Base-by-base conservation (phyloP, 35 echinoderm and acorn worm species). In the Anneissia japonica region DNA sequence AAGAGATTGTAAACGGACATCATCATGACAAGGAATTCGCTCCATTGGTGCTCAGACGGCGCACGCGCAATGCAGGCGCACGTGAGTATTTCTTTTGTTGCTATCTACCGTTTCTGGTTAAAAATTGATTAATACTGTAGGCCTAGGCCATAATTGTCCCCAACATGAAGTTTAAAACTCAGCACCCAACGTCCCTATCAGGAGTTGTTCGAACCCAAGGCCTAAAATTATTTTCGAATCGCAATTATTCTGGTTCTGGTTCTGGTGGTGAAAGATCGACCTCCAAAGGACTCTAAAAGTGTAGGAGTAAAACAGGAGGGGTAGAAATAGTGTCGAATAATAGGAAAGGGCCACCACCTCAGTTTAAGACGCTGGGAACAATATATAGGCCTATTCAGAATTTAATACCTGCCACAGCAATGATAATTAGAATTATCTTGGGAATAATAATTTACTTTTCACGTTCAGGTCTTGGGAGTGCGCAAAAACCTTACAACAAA, bases 61-160 rank as follows among this genome's bases (percentile, higher is more conserved):
- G 91, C 74, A 93, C 91, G 9, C 82, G 91, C 0, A 83, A 88
- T 80, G 82, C 75, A 19, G 82, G 77, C 10, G 38, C 76, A 80
- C 46, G 89, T 91, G 76, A 80, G 83, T 74, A 3, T 34, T 36
- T 3, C 45, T 39, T 46, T 30, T 83, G 4, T n/a, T n/a, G n/a
- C n/a, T n/a, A n/a, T n/a, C n/a, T n/a, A n/a, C n/a, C n/a, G n/a
- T n/a, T n/a, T n/a, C n/a, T n/a, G n/a, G n/a, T n/a, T n/a, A n/a
- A n/a, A n/a, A n/a, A n/a, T n/a, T n/a, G n/a, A 13, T 14, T 31
- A 0, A 78, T 14, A 78, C 17, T 33, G 34, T 26, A 81, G n/a
- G 13, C 6, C 37, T n/a, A 36, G 37, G 2, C 29, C 80, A 4
- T 46, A 1, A 32, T 32, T 85, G 30, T 85, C 16, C 34, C 4